Conservation (phyloP, 2,888 invertebrate species). For the Pandemis corylana region DNA sequence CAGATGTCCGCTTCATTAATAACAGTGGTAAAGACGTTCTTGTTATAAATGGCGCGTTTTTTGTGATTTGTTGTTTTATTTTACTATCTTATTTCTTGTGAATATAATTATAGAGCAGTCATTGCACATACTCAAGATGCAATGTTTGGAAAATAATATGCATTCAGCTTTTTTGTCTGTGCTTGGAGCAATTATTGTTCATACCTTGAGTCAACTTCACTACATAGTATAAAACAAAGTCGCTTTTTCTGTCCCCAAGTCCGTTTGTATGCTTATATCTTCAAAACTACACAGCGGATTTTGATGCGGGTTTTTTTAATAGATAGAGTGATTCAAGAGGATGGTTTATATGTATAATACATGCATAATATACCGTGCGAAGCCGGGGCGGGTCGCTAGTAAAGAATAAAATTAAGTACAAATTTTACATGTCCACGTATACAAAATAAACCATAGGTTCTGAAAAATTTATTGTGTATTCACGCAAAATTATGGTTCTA, state of each 20-base stretch:
- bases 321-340: too few relatives aligned
- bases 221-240: too few relatives aligned
- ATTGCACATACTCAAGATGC: background rate
- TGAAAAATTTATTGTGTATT: background rate
- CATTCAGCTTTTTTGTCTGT: slow-evolving; percentile 8
- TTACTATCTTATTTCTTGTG: slow-evolving; percentile 4
- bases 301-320: too few relatives aligned
- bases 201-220: background rate
- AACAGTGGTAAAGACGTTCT: slow-evolving; percentile 62
- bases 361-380: too few relatives aligned
- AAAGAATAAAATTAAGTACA: background rate
- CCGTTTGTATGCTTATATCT: too few relatives aligned
- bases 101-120: slow-evolving; percentile 18
- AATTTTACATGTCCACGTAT: background rate
- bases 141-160: background rate
- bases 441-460: background rate
- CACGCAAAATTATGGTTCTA: background rate
- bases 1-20: slow-evolving; percentile 63
- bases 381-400: too few relatives aligned
- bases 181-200: background rate
- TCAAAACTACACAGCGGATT: too few relatives aligned
- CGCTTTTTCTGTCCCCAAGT: too few relatives aligned
- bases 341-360: too few relatives aligned
- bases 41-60: slow-evolving; percentile 58
- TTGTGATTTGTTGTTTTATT: slow-evolving; percentile 6